Evolutionary conservation across 2,888 invertebrate genomes (phyloP).

Genomic region (Serripes groenlandicus): DNA sequence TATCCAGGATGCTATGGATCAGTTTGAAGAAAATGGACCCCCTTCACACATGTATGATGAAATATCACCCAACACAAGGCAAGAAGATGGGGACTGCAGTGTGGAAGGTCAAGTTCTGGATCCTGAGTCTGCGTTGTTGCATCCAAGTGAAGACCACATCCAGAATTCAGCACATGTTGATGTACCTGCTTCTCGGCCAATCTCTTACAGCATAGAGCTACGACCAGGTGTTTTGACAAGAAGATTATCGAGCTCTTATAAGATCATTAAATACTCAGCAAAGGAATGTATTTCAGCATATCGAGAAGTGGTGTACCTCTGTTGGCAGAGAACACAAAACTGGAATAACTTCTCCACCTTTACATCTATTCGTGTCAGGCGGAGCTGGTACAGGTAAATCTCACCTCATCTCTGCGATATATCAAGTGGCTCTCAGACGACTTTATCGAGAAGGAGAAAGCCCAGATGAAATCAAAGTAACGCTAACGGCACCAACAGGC

Average conservation of each 20-base stretch:
- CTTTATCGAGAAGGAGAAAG: constrained; percentile 38
- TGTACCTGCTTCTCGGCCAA: background rate
- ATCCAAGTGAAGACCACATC: constrained; percentile 3
- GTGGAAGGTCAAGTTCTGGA: constrained; percentile 1
- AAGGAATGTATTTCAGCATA: constrained; percentile 24
- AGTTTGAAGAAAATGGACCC: constrained; percentile 35
- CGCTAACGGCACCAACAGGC: constrained; percentile 63
- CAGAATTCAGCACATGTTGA: background rate
- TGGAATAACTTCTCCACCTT: constrained; percentile 7
- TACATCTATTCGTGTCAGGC: constrained; percentile 62
- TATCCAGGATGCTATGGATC: constrained; percentile 17
- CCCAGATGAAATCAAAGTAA: constrained; percentile 50
- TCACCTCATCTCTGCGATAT: constrained; percentile 55
- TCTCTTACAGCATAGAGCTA: constrained; percentile 17
- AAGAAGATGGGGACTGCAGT: constrained; percentile 18
- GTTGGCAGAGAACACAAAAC: constrained; percentile 29
- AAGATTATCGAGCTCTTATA: constrained; percentile 14
- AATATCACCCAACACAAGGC: constrained; percentile 28
- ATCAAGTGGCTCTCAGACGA: constrained; percentile 53
- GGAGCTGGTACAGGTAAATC: constrained; percentile 66
- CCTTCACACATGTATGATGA: constrained; percentile 37
- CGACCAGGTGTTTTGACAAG: constrained; percentile 39
- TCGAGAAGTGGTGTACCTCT: constrained; percentile 45
- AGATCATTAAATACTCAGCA: constrained; percentile 24
- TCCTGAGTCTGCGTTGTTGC: constrained; percentile 17